Evolutionary conservation across 2,113 vertebrate species (phyloP), one percentile per base, ranked within the genome.

Genomic region (Geococcyx californianus): DNA sequence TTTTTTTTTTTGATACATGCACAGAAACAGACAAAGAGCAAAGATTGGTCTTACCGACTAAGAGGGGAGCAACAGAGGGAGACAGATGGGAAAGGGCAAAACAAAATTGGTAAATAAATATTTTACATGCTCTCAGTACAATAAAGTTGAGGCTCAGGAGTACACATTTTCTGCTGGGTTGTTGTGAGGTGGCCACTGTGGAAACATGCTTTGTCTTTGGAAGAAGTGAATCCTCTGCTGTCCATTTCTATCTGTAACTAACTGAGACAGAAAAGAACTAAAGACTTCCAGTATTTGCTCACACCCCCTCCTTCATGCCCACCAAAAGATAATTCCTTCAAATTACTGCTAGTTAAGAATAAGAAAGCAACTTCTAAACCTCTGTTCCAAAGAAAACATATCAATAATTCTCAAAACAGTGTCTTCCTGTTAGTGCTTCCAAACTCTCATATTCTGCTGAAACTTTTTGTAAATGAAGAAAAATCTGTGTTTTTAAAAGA

Each of bases 231-330:
- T 70, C 24, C 10, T 90, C 26, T 78, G 90, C 69, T 86, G 40
- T 29, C 20, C 9, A 9, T 34, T 92, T 87, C 64, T 29, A 3
- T 44, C 33, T 59, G 11, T 58, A 83, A 86, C 83, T 88, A 90
- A 75, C 47, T 51, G 52, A 88, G 52, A 66, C 6, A 78, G 31
- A 62, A 21, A 88, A 87, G 26, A 11, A 76, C 47, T 51, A 38
- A 92, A 77, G 33, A 47, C 51, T 9, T 21, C 58, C 24, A 34
- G 15, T 17, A 68, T 90, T 59, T 92, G 26, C 31, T 64, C 28
- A 81, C 21, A 54, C 5, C 19, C 6, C 12, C 33, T 5, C 11
- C 1, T 3, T 3, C 8, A 3, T 42, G 10, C 13, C 21, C 3
- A 1, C 3, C 12, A 36, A 64, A 60, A 84, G 11, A 66, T 51